phyloP scores from a whole-genome alignment of 2,888 invertebrate genomes.

The Yponomeuta evonymella region DNA sequence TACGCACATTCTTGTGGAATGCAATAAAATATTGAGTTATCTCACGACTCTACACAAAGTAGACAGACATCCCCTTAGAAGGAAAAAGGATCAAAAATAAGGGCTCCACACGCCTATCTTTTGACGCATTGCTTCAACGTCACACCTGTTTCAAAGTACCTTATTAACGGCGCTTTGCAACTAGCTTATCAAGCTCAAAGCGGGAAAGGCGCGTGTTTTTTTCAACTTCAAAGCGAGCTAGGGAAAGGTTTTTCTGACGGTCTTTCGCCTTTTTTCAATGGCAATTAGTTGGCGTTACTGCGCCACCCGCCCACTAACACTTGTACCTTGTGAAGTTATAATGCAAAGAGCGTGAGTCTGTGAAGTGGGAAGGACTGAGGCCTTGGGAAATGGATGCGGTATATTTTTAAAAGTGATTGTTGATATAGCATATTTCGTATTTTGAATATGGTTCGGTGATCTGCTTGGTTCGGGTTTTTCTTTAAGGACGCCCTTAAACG shows the following conservation, averaged over 20 bases:
- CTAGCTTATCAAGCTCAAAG: slow-evolving; percentile 68
- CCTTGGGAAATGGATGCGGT: slow-evolving; percentile 29
- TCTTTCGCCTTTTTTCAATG: slow-evolving; percentile 77
- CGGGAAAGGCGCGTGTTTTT: slow-evolving; percentile 45
- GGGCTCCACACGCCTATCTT: slow-evolving; percentile 44
- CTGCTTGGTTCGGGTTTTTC: too few species aligned
- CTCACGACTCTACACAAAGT: not conserved
- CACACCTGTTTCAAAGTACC: slow-evolving; percentile 68
- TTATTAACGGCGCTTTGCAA: slow-evolving; percentile 47
- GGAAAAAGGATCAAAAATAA: not conserved
- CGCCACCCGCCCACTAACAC: slow-evolving; percentile 43
- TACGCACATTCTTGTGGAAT: too few species aligned
- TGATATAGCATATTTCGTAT: too few species aligned
- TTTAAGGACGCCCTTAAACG: too few species aligned
- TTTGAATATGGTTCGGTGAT: too few species aligned
- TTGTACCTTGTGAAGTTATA: slow-evolving; percentile 69
- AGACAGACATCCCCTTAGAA: not conserved
- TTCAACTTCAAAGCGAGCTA: slow-evolving; percentile 57
- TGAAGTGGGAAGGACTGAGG: slow-evolving; percentile 33
- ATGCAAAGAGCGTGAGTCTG: slow-evolving; percentile 32
- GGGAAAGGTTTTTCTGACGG: slow-evolving; percentile 67
- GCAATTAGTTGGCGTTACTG: slow-evolving; percentile 74
- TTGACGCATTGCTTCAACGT: slow-evolving; percentile 39
- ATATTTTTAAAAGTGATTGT: not conserved
- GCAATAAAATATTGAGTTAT: not conserved